Evolutionary conservation across 1,140 invertebrate species (phyloP), one percentile per base, ranked within the genome.

Genomic region (Melipona quadrifasciata): DNA sequence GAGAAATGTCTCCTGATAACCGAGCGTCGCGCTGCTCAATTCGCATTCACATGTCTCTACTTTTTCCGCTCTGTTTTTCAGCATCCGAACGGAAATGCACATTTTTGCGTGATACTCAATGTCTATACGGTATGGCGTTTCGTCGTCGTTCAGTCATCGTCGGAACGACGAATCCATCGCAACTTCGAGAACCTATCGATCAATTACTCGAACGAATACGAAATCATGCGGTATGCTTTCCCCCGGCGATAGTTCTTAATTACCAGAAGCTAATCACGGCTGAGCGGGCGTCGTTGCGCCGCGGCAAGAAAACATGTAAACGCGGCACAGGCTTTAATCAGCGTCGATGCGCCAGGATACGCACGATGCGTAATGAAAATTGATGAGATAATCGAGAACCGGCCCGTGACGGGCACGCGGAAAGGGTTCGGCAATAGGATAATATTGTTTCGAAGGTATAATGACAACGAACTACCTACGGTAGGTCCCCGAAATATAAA

Each of bases 331-430:
- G 75, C 88, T 90, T 77, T 91, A 89, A 90, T 91, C 86, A 91
- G 74, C 79, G 80, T 70, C 85, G 89, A 90, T 90, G 90, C 82
- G 87, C 81, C 79, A 68, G 78, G 74, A 79, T 80, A 89, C 80
- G 89, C 82, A 71, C 81, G 70, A 74, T 76, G 86, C 81, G 71
- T 92, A 92, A 92, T 92, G 90, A 91, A 92, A 92, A 92, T 92
- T 92, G 90, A 92, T 91, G 91, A 92, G 91, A 92, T 91, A 91
- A 92, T 92, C 88, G 88, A 76, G 79, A 47, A 47, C 64, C 27
- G 34, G 75, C 57, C 61, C 68, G 73, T 31, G 85, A 80, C 61
- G 68, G 72, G 67, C 67, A 68, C 55, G 39, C 70, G 77, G 72
- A 34, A 78, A 80, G 87, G 87, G 79, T 70, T 75, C 58, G 85